A percentile compares a stretch with the other conserved stretches of the same genome.
phyloP scores from a whole-genome alignment of 2,888 invertebrate species.

The Hypomecis atomaria region DNA sequence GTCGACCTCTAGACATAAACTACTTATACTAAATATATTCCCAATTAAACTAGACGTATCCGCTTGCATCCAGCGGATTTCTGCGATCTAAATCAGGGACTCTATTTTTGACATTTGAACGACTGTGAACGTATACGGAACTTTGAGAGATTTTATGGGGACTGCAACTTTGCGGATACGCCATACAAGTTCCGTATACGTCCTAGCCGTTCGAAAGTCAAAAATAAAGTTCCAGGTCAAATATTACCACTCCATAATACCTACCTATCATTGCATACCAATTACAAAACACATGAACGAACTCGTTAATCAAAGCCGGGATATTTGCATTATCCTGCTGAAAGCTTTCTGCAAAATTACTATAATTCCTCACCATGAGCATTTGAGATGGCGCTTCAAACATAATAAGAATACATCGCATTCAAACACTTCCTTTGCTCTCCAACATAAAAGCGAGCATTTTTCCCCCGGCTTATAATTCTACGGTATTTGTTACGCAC shows the following conservation, averaged over 20 bases:
- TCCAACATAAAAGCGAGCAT: constrained; percentile 23
- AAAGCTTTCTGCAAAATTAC: constrained; percentile 16
- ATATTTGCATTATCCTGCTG: constrained; percentile 8
- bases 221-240: not conserved
- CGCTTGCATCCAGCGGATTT: too few species aligned
- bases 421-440: constrained; percentile 16
- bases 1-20: too few species aligned
- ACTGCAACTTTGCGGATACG: too few species aligned
- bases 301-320: not conserved
- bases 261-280: not conserved
- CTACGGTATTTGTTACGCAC: constrained; percentile 27
- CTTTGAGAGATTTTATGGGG: too few species aligned
- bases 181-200: too few species aligned
- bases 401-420: constrained; percentile 15
- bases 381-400: constrained; percentile 14
- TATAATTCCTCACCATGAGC: constrained; percentile 9
- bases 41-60: too few species aligned
- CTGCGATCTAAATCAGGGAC: too few species aligned
- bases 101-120: too few species aligned
- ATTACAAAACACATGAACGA: constrained; percentile 4
- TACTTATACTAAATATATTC: too few species aligned
- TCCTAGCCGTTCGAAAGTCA: too few species aligned
- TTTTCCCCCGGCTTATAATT: constrained; percentile 28
- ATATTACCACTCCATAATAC: not conserved
- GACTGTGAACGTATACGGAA: too few species aligned